Conservation (phyloP, 2,888 invertebrate genomes). For the Drosophila ustulata region DNA sequence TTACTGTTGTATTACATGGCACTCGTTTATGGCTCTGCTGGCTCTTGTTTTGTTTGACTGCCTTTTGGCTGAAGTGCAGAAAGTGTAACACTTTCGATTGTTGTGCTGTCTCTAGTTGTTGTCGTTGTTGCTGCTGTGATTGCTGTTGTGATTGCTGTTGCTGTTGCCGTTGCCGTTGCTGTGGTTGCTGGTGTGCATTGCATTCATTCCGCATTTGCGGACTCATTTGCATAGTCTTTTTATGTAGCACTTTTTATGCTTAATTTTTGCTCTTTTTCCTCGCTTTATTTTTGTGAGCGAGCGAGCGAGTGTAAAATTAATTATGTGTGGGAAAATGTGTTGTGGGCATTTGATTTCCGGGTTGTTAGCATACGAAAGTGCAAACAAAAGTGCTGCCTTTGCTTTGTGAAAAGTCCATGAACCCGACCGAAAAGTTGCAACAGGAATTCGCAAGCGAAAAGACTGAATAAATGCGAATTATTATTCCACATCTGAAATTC, state of each 20-base stretch:
- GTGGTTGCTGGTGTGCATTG: slow-evolving; percentile 51
- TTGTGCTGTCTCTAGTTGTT: slow-evolving; percentile 58
- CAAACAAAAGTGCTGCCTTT: not conserved
- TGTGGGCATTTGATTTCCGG: slow-evolving; percentile 73
- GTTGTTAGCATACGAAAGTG: slow-evolving; percentile 45
- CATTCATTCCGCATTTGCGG: slow-evolving; percentile 79
- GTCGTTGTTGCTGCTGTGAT: slow-evolving; percentile 25
- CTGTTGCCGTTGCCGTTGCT: slow-evolving; percentile 25
- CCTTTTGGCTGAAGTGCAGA: slow-evolving; percentile 73
- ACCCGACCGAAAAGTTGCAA: too few species aligned
- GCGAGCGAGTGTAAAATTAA: slow-evolving; percentile 59
- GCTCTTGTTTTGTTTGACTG: slow-evolving; percentile 56
- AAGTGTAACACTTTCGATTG: slow-evolving; percentile 83
- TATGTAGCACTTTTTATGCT: slow-evolving; percentile 48
- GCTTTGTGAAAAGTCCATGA: not conserved
- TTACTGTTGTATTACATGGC: slow-evolving; percentile 71
- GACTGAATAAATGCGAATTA: too few species aligned
- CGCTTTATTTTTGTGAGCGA: slow-evolving; percentile 14
- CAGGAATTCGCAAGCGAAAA: too few species aligned
- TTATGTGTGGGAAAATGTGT: slow-evolving; percentile 78
- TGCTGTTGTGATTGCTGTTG: slow-evolving; percentile 31
- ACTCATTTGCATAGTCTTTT: slow-evolving; percentile 75
- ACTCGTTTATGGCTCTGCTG: slow-evolving; percentile 68
- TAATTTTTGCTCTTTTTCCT: slow-evolving; percentile 36
- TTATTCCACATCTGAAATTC: too few species aligned